Conservation (phyloP, 2,888 invertebrate species). For the Fragum whitleyi region DNA sequence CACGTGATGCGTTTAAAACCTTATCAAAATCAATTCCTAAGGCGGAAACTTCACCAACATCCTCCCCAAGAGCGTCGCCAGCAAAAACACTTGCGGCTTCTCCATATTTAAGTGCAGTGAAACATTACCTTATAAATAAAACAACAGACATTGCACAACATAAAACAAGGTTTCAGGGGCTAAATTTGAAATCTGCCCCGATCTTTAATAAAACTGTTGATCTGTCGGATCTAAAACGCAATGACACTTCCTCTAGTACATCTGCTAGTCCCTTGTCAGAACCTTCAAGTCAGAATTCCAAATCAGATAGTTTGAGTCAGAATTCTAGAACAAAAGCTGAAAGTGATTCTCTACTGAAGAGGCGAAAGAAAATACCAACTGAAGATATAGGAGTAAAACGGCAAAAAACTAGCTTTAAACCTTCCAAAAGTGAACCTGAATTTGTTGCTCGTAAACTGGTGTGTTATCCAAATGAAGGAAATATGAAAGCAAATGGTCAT, state of each 20-base stretch:
- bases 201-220: conserved; percentile 7
- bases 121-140: conserved; percentile 56
- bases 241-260: neutral
- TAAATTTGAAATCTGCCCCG: conserved; percentile 48
- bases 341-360: neutral
- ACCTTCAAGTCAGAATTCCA: neutral
- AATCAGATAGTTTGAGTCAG: neutral
- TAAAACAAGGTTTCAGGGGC: conserved; percentile 51
- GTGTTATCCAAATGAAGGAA: too few species aligned
- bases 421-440: too few species aligned
- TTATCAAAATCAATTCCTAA: neutral
- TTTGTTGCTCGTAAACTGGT: too few species aligned
- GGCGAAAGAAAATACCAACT: neutral
- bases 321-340: neutral
- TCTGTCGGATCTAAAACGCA: conserved; percentile 1
- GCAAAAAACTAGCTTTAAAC: neutral
- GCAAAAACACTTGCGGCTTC: neutral
- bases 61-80: neutral
- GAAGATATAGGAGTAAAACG: neutral
- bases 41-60: neutral
- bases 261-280: neutral
- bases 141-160: conserved; percentile 32
- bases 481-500: too few species aligned
- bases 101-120: conserved; percentile 44
- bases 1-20: conserved; percentile 22